Base-by-base conservation (phyloP, 2,797 vertebrate species). In the Fratercula arctica region DNA sequence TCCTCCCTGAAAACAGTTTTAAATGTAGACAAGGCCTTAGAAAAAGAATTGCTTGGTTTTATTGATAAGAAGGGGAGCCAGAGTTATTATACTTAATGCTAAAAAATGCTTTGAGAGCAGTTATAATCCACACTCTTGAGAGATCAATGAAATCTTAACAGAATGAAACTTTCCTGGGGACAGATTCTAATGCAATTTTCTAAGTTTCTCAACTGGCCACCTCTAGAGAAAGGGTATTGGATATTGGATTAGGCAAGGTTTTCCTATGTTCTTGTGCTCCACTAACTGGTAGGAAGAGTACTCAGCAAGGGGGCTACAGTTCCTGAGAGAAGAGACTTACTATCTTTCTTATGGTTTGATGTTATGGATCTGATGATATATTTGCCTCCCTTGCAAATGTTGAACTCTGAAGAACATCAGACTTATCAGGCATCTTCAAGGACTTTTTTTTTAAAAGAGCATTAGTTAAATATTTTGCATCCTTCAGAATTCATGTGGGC, bases 51-150 rank as follows among this genome's bases (percentile, higher is more conserved):
- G 20, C 9, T 82, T 76, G 14, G 16, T 46, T 90, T 81, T 89
- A 85, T 46, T 76, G 80, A 90, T 66, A 81, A 70, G 74, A 87
- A 92, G 17, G 81, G 16, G 28, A 86, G 25, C 7, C 28, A 46
- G 20, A 68, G 51, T 21, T 87, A 41, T 84, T 88, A 68, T 33
- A 67, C 23, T 74, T 90, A 54, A 61, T 66, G 16, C 13, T 69
- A 19, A 77, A 77, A 84, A 76, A 14, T 6, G 14, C 11, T 85
- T 91, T 87, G 54, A 80, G 24, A 75, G 11, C 25, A 74, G 59
- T 95, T 79, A 61, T 50, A 89, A 89, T 77, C n/a, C 41, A 57
- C n/a, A 72, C 7, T 72, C 29, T 28, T 82, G 61, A 92, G n/a
- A 88, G 20, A 75, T 76, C 39, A 82, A 46, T 86, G 37, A 81